phyloP scores from a whole-genome alignment of 2,113 vertebrate species.

The Cyprinodon variegatus region DNA sequence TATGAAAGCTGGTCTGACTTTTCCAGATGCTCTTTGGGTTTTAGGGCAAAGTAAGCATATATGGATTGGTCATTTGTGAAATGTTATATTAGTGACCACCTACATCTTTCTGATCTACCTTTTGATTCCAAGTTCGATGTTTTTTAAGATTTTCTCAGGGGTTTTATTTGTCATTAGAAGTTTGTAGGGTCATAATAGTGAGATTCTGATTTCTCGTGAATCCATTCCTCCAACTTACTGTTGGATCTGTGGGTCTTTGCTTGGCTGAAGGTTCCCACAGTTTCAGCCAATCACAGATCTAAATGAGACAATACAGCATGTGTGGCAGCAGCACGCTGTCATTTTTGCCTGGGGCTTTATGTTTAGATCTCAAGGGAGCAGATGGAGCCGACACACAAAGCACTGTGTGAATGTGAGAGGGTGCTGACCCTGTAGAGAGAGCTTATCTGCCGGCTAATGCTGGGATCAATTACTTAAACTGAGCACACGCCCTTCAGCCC shows the following conservation, averaged over 20 bases:
- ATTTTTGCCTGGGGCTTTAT: constrained; percentile 32
- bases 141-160: constrained; percentile 65
- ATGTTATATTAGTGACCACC: neutral
- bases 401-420: constrained; percentile 16
- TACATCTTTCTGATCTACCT: neutral
- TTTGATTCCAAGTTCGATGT: constrained; percentile 63
- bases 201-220: constrained; percentile 64
- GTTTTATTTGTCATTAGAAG: constrained; percentile 64
- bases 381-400: constrained; percentile 25
- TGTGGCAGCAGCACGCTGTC: constrained; percentile 18
- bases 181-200: constrained; percentile 50
- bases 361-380: constrained; percentile 37
- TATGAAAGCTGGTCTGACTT: constrained; percentile 24
- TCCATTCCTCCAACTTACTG: constrained; percentile 74
- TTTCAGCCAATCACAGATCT: constrained; percentile 66
- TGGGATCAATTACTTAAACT: constrained; percentile 33
- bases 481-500: constrained; percentile 10
- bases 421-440: constrained; percentile 24
- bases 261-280: constrained; percentile 70
- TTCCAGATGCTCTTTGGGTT: constrained; percentile 30
- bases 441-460: constrained; percentile 18
- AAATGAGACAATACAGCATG: constrained; percentile 3
- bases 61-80: neutral
- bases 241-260: constrained; percentile 71
- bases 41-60: neutral